A percentile compares a stretch with the other conserved stretches of the same genome.
Evolutionary conservation across 2,888 invertebrate genomes (phyloP).

Genomic region (Athalia cordata): DNA sequence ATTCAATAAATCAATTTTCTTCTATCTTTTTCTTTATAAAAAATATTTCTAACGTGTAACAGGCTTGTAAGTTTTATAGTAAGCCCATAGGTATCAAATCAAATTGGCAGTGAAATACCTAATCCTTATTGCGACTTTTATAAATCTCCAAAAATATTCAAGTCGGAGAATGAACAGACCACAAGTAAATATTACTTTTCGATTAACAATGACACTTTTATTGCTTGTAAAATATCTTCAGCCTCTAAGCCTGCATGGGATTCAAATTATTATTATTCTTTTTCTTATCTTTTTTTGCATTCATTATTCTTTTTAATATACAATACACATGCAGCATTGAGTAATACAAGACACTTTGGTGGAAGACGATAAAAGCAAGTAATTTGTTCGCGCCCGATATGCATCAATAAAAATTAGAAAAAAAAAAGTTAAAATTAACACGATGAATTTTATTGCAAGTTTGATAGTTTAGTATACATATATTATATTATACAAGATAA

Average conservation of each 20-base stretch:
- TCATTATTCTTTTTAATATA: constrained; percentile 22
- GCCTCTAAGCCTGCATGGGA: constrained; percentile 44
- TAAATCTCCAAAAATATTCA: constrained; percentile 10
- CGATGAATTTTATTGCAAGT: not conserved
- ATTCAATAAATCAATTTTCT: constrained; percentile 14
- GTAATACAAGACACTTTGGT: constrained; percentile 42
- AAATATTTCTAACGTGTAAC: constrained; percentile 23
- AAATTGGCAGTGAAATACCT: constrained; percentile 40
- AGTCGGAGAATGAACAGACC: constrained; percentile 21
- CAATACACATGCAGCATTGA: constrained; percentile 25
- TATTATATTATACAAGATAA: not conserved
- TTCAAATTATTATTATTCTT: constrained; percentile 1
- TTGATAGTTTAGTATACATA: not conserved
- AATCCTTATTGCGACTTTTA: constrained; percentile 24
- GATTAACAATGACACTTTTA: constrained; percentile 47
- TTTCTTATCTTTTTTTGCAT: not conserved
- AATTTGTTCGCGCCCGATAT: constrained; percentile 15
- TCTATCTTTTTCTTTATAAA: constrained; percentile 10
- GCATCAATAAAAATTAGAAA: not conserved
- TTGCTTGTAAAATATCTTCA: constrained; percentile 56
- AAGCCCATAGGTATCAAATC: constrained; percentile 20
- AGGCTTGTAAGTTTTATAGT: constrained; percentile 5
- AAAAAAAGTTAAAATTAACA: too few species aligned
- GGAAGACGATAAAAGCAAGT: constrained; percentile 37
- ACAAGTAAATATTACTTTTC: constrained; percentile 27